Conservation (phyloP, 2,888 invertebrate genomes). For the Cerastoderma edule region DNA sequence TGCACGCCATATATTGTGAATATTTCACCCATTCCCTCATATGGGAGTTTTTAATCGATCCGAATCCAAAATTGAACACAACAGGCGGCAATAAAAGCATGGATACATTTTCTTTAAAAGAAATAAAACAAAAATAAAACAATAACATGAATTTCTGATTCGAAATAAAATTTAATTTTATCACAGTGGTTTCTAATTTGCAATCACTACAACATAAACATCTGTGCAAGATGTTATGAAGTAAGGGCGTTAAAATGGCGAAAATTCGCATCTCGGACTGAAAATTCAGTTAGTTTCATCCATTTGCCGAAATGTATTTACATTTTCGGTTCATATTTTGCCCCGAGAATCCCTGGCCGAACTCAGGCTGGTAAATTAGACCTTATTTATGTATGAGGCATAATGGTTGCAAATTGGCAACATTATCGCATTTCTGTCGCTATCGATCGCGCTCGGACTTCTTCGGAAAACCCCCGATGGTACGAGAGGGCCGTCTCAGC, state of each 20-base stretch:
- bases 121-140: not conserved
- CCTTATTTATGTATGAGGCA: slow-evolving; percentile 64
- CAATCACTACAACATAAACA: not conserved
- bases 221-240: not conserved
- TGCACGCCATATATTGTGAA: no score
- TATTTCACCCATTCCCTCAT: no score
- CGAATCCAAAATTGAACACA: no score
- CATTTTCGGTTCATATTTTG: slow-evolving; percentile 14
- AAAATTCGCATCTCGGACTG: not conserved
- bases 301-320: slow-evolving; percentile 18
- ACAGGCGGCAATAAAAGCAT: not conserved
- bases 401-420: slow-evolving; percentile 61
- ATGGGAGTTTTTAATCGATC: no score
- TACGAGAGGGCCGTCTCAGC: slow-evolving; percentile 42
- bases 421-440: slow-evolving; percentile 57
- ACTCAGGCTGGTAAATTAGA: slow-evolving; percentile 34
- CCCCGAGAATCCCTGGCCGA: slow-evolving; percentile 7
- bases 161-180: not conserved
- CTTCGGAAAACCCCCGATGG: slow-evolving; percentile 38
- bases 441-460: slow-evolving; percentile 52
- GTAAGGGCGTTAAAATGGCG: slow-evolving; percentile 3
- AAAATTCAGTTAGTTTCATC: slow-evolving; percentile 19
- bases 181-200: not conserved
- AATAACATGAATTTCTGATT: not conserved
- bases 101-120: not conserved